Evolutionary conservation across 2,888 invertebrate genomes (phyloP).

Genomic region (Drosophila nr. medialis): DNA sequence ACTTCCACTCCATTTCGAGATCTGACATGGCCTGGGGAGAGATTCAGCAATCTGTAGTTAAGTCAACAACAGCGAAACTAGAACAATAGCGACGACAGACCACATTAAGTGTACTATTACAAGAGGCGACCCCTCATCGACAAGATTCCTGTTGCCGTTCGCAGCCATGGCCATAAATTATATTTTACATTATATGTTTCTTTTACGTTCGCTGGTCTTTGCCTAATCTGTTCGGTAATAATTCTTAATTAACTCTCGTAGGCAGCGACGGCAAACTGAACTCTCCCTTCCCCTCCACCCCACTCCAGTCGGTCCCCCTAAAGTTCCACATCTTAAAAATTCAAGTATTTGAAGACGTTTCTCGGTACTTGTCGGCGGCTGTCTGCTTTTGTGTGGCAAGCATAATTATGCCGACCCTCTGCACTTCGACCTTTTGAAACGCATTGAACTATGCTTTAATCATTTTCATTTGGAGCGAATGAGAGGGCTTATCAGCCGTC

Average conservation of each 20-base stretch:
- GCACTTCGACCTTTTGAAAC: constrained; percentile 39
- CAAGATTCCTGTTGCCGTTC: constrained; percentile 8
- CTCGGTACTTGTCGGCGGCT: background rate
- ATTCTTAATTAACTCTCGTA: constrained; percentile 71
- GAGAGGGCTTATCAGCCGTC: background rate
- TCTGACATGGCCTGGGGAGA: constrained; percentile 8
- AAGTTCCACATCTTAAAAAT: background rate
- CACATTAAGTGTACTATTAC: constrained; percentile 4
- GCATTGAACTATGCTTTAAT: constrained; percentile 24
- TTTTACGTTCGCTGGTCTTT: constrained; percentile 12
- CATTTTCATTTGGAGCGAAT: constrained; percentile 16
- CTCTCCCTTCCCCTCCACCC: background rate
- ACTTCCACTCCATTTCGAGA: constrained; percentile 23
- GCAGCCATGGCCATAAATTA: constrained; percentile 29
- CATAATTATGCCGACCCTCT: constrained; percentile 13
- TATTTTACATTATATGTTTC: constrained; percentile 6
- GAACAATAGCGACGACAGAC: constrained; percentile 11
- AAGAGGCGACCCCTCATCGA: background rate
- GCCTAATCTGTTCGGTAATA: constrained; percentile 71
- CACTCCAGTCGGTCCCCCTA: background rate
- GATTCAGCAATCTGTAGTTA: constrained; percentile 35
- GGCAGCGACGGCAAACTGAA: constrained; percentile 8
- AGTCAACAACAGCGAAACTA: constrained; percentile 5
- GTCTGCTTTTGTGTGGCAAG: background rate
- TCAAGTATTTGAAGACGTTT: constrained; percentile 2